A percentile compares a stretch with the other conserved stretches of the same genome.
phyloP scores from a whole-genome alignment of 92 coral and sea anemone species.

The Epizoanthus illoricatus region DNA sequence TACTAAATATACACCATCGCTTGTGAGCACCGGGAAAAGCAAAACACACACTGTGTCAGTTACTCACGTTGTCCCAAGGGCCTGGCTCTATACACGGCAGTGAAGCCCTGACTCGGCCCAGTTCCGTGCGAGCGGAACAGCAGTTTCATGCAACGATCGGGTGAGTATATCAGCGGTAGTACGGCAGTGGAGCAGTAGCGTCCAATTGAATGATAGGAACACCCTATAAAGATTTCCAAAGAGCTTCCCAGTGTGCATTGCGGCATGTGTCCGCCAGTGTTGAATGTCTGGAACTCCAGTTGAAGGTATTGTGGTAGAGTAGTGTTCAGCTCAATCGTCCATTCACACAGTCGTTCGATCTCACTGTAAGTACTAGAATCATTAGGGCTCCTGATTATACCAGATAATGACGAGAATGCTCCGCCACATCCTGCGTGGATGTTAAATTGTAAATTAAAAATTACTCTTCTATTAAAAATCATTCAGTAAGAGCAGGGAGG shows the following conservation, averaged over 20 bases:
- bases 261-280: conserved; percentile 29
- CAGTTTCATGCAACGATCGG: conserved; percentile 18
- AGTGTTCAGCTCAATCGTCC: conserved; percentile 10
- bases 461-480: neutral
- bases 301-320: neutral
- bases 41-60: too few species aligned
- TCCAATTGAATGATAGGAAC: conserved; percentile 31
- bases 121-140: neutral
- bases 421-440: conserved; percentile 11
- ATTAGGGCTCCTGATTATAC: conserved; percentile 3
- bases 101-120: neutral
- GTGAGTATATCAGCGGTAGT: conserved; percentile 27
- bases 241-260: conserved; percentile 26
- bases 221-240: conserved; percentile 29
- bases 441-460: neutral
- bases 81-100: conserved; percentile 5
- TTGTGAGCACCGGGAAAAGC: too few species aligned
- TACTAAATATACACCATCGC: too few species aligned
- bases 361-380: neutral
- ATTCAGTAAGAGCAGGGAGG: neutral
- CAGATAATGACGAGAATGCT: neutral
- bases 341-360: conserved; percentile 10
- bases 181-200: conserved; percentile 21
- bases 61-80: neutral
- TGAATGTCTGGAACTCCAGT: neutral